These are phyloP conservation scores for Hylomyscus alleni DNA, from an alignment of 2,797 vertebrate genomes.

Conservation along the genomic window DNA sequence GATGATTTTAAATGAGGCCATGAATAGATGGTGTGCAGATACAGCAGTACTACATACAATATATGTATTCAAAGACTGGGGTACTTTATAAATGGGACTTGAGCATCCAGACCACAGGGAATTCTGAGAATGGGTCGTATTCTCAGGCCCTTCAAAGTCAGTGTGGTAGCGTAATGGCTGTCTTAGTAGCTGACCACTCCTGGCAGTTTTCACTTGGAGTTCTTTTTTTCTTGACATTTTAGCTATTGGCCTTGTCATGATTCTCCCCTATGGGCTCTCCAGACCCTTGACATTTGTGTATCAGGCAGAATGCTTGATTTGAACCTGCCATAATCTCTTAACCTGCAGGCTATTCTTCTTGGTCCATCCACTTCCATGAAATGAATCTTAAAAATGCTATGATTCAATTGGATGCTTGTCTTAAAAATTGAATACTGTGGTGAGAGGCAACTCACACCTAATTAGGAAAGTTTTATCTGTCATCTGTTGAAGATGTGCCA, in stretches of 20 bases:
- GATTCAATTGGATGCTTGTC: constrained; percentile 4
- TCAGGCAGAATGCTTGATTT: not conserved
- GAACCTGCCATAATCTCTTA: not conserved
- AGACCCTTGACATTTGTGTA: not conserved
- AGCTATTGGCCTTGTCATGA: not conserved
- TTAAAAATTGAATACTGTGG: not conserved
- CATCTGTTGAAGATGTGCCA: constrained; percentile 68
- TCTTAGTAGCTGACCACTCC: not conserved
- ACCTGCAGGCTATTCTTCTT: not conserved
- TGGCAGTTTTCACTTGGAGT: not conserved
- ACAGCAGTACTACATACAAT: not conserved
- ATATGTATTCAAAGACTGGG: not conserved
- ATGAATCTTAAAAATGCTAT: not conserved
- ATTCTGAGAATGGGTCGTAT: no score
- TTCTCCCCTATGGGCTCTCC: not conserved
- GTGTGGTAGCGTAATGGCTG: not conserved
- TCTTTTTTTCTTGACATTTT: not conserved
- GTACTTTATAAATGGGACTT: not conserved
- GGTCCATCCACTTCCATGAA: not conserved
- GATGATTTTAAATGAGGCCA: not conserved
- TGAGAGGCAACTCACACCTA: constrained; percentile 61
- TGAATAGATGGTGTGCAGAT: not conserved
- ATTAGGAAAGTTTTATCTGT: constrained; percentile 74
- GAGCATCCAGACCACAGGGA: not conserved
- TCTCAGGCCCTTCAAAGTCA: no score